Conservation (phyloP, 2,113 vertebrate genomes). For the Rhinoderma darwinii region DNA sequence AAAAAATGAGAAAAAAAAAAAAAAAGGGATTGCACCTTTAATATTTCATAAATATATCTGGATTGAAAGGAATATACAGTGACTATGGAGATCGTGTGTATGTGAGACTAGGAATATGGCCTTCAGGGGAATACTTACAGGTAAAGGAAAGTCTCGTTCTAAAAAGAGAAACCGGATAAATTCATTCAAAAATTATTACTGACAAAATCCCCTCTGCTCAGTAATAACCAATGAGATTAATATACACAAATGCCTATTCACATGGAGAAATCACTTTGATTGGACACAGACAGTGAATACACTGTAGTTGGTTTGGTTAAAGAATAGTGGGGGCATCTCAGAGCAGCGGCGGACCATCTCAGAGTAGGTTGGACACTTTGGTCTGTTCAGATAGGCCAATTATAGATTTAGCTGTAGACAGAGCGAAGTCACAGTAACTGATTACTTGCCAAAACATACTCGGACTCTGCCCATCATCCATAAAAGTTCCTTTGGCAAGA, state of each 20-base stretch:
- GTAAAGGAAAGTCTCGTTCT: background rate
- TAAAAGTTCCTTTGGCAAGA: constrained; percentile 19
- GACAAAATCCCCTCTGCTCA: background rate
- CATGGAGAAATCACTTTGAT: background rate
- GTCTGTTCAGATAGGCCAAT: background rate
- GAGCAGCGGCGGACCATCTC: background rate
- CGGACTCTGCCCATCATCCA: background rate
- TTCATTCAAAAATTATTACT: background rate
- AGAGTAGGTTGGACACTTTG: background rate
- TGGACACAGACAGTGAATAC: background rate
- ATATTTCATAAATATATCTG: constrained; percentile 42
- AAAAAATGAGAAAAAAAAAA: background rate
- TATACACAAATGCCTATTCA: background rate
- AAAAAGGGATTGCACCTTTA: constrained; percentile 26
- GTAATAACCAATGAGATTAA: background rate
- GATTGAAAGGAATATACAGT: constrained; percentile 26
- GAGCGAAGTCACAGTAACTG: background rate
- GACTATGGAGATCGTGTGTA: constrained; percentile 13
- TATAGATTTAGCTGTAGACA: background rate
- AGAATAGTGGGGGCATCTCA: background rate
- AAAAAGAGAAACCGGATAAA: background rate
- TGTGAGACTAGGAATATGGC: background rate
- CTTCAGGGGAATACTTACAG: constrained; percentile 14
- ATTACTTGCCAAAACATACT: background rate
- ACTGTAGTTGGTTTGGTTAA: background rate